Evolutionary conservation across 2,113 vertebrate species (phyloP), one percentile per base, ranked within the genome.

Genomic region (Acrocephalus arundinaceus): DNA sequence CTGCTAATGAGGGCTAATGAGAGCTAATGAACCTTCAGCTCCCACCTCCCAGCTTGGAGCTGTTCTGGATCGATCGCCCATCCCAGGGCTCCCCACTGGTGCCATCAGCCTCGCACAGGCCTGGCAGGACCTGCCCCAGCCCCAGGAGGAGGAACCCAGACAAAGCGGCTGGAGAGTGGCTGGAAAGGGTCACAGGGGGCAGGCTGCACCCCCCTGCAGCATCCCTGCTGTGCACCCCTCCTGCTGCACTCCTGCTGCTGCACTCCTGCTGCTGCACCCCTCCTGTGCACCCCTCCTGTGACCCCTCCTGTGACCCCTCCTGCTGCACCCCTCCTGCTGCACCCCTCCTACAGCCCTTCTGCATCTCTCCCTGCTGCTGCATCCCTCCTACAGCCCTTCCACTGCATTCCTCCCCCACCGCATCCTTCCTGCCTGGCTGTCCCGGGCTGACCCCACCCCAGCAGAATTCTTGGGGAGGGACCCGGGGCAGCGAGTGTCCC

Each of bases 401-500:
- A 9, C 31, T 16, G 76, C 67, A 4, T 12, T 19, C 57, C 66
- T 78, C 63, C 67, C 35, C 43, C 79, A 2, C 14, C 1, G 5
- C 58, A 18, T 43, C 76, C 67, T 28, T 10, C 57, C 39, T 39
- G 39, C 74, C 43, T 57, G 1, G 0, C 59, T 52, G 57, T 51
- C 59, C 52, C 65, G 1, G 51, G 75, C 59, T 82, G 51, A 85
- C n/a, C 48, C 43, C 63, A 2, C 0, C 1, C 7, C 19, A 23
- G 25, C 3, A 13, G 31, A 15, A 7, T 65, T 16, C 48, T 8
- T 35, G 35, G 2, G 33, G 20, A 33, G 9, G 8, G 45, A 2
- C 21, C 10, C 0, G 1, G n/a, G 10, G 16, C 0, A 43, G 15
- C 0, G 1, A 37, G 7, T 2, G 11, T 4, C 23, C 45, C 30